A percentile compares a stretch with the other conserved stretches of the same genome.
phyloP scores from a whole-genome alignment of 2,113 vertebrate genomes.

The Xenotilapia longispinis region DNA sequence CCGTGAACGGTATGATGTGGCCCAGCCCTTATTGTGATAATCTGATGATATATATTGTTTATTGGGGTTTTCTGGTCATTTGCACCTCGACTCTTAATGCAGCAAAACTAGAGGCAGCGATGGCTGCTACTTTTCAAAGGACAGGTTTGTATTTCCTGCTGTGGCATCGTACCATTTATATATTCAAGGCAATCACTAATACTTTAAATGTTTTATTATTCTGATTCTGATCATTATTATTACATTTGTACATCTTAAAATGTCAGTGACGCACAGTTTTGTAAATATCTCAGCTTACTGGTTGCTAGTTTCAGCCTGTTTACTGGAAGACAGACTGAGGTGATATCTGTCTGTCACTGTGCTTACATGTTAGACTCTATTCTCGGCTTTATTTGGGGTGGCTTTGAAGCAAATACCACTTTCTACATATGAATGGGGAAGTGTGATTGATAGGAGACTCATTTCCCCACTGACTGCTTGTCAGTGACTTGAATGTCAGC shows the following conservation, averaged over 20 bases:
- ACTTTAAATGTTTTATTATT: neutral
- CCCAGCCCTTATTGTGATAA: neutral
- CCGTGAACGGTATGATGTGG: accelerated
- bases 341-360: neutral
- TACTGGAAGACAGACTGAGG: neutral
- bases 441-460: neutral
- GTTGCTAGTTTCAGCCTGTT: neutral
- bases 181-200: neutral
- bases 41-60: neutral
- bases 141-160: neutral
- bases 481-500: neutral
- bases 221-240: neutral
- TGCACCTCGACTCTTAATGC: neutral
- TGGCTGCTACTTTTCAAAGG: neutral
- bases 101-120: neutral
- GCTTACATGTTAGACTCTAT: neutral
- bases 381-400: neutral
- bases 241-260: neutral
- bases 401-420: conserved; percentile 8
- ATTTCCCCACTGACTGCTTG: neutral
- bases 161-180: neutral
- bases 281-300: neutral
- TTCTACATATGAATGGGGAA: conserved; percentile 12
- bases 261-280: neutral
- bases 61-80: neutral